These are phyloP conservation scores for Trichonephila inaurata DNA, from an alignment of 1,140 invertebrate genomes.

Conservation along the genomic window DNA sequence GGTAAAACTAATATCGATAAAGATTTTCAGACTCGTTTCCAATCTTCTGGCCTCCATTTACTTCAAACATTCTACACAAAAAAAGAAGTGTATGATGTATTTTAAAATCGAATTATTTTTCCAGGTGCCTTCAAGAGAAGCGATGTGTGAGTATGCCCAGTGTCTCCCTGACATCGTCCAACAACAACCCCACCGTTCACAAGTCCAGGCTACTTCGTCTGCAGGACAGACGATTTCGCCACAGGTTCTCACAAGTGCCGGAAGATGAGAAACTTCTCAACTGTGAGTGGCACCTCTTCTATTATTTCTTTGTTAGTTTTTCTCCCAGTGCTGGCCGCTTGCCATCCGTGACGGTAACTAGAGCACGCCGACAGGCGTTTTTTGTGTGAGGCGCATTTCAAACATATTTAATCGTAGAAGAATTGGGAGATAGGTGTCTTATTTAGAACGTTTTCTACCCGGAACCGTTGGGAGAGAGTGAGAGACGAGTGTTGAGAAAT, in stretches of 20 bases:
- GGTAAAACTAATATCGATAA: too few species aligned
- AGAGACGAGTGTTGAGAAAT: too few species aligned
- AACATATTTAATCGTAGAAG: not conserved
- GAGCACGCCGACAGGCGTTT: not conserved
- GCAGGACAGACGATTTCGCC: conserved; percentile 82
- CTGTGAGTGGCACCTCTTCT: conserved; percentile 83
- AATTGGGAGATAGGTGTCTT: not conserved
- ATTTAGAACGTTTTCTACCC: not conserved
- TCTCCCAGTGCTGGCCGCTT: not conserved
- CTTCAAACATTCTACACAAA: too few species aligned
- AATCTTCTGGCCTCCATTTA: too few species aligned
- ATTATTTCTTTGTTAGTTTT: not conserved
- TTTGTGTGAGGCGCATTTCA: not conserved
- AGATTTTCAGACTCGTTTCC: too few species aligned
- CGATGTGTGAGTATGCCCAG: conserved; percentile 77
- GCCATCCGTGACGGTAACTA: not conserved
- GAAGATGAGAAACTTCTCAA: conserved; percentile 88
- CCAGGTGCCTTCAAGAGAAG: conserved; percentile 63
- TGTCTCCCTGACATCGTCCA: conserved; percentile 54
- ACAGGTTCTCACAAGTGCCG: conserved; percentile 87
- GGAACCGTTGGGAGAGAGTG: not conserved
- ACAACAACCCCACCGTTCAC: not conserved
- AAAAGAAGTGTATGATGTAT: too few species aligned
- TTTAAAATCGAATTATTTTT: not conserved
- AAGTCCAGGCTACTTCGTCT: conserved; percentile 59